Base-by-base conservation (phyloP, 2,113 vertebrate genomes). In the Steatornis caripensis region DNA sequence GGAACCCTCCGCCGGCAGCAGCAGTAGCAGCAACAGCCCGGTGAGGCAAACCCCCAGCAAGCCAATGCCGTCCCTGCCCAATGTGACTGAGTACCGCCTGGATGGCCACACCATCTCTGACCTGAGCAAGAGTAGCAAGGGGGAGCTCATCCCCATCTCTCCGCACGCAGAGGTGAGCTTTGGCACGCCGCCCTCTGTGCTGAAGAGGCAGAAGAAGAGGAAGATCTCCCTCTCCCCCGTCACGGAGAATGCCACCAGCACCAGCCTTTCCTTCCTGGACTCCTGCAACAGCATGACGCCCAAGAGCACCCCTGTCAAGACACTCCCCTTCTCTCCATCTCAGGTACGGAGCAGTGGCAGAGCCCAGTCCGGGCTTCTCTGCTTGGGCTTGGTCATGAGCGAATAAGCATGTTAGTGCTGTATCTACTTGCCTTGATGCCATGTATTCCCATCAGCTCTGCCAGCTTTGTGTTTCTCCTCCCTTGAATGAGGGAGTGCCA, bases 121-220 rank as follows among this genome's bases (percentile, higher is more conserved):
- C 97, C 97, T 99, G 55, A 99, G 99, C 98, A 99, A 98, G 86
- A 96, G 99, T 97, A 99, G 98, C 97, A 99, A 98, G 49, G 99
- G 99, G 4, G 99, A 99, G 82, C 99, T 99, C 81, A 99, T 99
- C 85, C 99, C 99, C 34, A 99, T 99, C 79, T 99, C 99, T 1
- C 99, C 99, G 0, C 98, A 98, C 0, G 98, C 99, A 0, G 98
- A 99, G 32, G 87, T 97, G n/a, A 97, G 96, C 76, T 95, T 98
- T 27, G 96, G 98, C 55, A 99, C 99, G 0, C 99, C 99, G 0
- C 99, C 99, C 12, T 99, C 99, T 0, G 97, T 99, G 77, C 97
- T 99, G 34, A 99, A 98, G 96, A 98, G 98, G 65, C 98, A 98
- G 70, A 99, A 98, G 91, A 99, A 99, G 75, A 98, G 99, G 81